Conservation (phyloP, 2,797 vertebrate genomes). For the Furcifer pardalis region DNA sequence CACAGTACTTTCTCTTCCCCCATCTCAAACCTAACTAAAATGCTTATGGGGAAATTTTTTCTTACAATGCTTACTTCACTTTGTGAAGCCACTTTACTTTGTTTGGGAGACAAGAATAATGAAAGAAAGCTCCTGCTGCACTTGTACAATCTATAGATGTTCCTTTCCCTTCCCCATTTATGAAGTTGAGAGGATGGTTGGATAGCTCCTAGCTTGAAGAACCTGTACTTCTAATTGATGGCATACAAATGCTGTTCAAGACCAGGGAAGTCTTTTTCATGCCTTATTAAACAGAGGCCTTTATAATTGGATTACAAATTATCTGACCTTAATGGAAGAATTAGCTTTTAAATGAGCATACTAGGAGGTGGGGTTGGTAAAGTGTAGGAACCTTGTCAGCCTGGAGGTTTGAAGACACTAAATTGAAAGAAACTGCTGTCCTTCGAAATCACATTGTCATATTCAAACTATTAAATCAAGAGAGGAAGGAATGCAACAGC, state of each 20-base stretch:
- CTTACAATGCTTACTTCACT: neutral
- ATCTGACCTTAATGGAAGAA: neutral
- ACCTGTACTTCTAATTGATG: neutral
- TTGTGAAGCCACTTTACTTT: neutral
- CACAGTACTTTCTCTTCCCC: neutral
- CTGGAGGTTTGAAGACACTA: neutral
- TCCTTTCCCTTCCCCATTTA: neutral
- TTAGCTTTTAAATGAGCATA: neutral
- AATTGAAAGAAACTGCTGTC: neutral
- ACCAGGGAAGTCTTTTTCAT: neutral
- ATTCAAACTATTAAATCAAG: neutral
- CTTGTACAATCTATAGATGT: neutral
- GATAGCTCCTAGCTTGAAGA: neutral
- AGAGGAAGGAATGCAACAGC: neutral
- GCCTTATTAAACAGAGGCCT: slow-evolving; percentile 9
- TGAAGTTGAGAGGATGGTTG: neutral
- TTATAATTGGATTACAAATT: slow-evolving; percentile 22
- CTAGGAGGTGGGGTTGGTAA: neutral
- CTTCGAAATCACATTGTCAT: neutral
- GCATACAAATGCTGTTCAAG: neutral
- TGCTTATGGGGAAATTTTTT: neutral
- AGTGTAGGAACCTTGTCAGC: neutral
- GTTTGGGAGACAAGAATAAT: neutral
- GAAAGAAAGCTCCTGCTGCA: neutral
- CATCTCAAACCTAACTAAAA: neutral